Evolutionary conservation across 2,797 vertebrate species (phyloP).

Genomic region (Telmatherina bonti): DNA sequence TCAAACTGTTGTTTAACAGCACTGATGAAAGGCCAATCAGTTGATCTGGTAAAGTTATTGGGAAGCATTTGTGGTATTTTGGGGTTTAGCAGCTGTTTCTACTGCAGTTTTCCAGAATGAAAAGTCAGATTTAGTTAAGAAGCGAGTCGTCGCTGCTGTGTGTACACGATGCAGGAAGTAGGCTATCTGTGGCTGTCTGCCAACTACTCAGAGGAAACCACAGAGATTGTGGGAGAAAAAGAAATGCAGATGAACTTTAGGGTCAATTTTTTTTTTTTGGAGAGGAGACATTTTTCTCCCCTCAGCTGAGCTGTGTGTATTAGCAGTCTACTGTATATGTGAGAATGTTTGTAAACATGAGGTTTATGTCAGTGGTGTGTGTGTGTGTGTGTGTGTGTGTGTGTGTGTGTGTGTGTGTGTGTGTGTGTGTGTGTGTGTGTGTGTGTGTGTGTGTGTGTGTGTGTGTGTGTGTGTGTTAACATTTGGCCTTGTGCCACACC

Average conservation of each 20-base stretch:
- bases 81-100: conserved; percentile 14
- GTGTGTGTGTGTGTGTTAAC: conserved; percentile 35
- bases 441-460: conserved; percentile 18
- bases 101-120: conserved; percentile 26
- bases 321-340: conserved; percentile 34
- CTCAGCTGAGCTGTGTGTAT: conserved; percentile 43
- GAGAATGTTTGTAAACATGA: conserved; percentile 35
- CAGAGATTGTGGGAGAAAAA: conserved; percentile 44
- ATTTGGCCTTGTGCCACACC: conserved; percentile 72
- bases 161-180: conserved; percentile 62
- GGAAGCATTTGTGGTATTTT: conserved; percentile 7
- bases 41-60: conserved; percentile 13
- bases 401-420: conserved; percentile 28
- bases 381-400: conserved; percentile 1
- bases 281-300: conserved; percentile 14
- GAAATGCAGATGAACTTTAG: conserved; percentile 57
- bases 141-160: conserved; percentile 45
- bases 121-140: conserved; percentile 28
- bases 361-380: conserved; percentile 33
- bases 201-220: conserved; percentile 59
- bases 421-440: conserved; percentile 7
- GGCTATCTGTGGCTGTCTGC: conserved; percentile 57
- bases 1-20: not conserved
- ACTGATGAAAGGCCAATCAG: conserved; percentile 22
- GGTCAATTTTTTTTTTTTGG: conserved; percentile 57